Evolutionary conservation across 2,797 vertebrate genomes (phyloP), one percentile per base, ranked within the genome.

Genomic region (Poeciliopsis turneri): DNA sequence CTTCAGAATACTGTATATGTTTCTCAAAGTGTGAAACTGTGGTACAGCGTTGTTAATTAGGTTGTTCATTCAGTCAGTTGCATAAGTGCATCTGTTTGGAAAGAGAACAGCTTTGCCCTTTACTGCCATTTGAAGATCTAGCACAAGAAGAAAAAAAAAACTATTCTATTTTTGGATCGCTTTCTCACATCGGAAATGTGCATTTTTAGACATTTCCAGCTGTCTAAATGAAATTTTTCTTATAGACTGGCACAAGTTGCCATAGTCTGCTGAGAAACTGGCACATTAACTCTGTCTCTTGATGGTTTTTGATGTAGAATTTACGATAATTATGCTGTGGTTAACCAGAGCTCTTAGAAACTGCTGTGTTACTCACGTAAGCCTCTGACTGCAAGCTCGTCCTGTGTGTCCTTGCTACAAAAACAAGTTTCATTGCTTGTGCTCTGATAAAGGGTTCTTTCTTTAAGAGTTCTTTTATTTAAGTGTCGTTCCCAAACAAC

Each of bases 381-480:
- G 72, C 39, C 23, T 61, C 64, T 49, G 23, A 69, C 78, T 70
- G 64, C 76, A 83, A 74, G 82, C 82, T 76, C 45, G 16, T 75
- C 66, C 75, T 76, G 43, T 81, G 72, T 71, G 53, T 78, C 53
- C 78, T 64, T 78, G 79, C 87, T 76, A 82, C 78, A 71, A 74
- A 77, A 82, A 49, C 61, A 69, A 45, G 69, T 88, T 79, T 84
- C 80, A 84, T 84, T 85, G 80, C 84, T 72, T 81, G 81, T 64
- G 69, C 74, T 82, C 74, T 81, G 70, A 81, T 81, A 74, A 72
- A 74, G 81, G 36, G 80, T 45, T 71, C 41, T 46, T 71, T 28
- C 57, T 80, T 87, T 74, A 87, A 75, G 57, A 80, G 72, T 61
- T 72, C 76, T 84, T 71, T 90, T 91, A 68, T 87, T 46, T 69